These are phyloP conservation scores for Hyppa rectilinea DNA, from an alignment of 2,888 invertebrate genomes.

Conservation along the genomic window DNA sequence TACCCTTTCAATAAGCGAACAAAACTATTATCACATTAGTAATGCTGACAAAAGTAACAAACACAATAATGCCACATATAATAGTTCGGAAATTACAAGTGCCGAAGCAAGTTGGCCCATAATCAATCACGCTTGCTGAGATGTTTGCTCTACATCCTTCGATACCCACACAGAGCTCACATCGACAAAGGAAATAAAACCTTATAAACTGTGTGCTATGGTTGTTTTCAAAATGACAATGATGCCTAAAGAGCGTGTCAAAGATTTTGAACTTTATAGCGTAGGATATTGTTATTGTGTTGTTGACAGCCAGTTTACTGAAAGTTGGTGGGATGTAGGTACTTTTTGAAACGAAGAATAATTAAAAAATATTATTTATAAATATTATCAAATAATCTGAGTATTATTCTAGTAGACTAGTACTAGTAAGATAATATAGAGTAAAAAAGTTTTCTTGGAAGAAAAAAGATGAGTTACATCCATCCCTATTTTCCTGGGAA, in stretches of 20 bases:
- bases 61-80: constrained; percentile 67
- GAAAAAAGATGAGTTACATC: background rate
- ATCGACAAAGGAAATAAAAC: constrained; percentile 47
- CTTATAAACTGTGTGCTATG: constrained; percentile 7
- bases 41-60: constrained; percentile 65
- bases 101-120: constrained; percentile 67
- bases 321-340: background rate
- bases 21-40: constrained; percentile 43
- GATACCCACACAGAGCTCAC: constrained; percentile 6
- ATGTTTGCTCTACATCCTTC: constrained; percentile 59
- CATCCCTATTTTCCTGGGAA: background rate
- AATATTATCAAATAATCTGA: no score
- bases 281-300: constrained; percentile 45
- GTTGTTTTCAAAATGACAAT: constrained; percentile 10
- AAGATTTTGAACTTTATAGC: constrained; percentile 63
- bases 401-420: no score
- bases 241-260: constrained; percentile 31
- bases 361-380: no score
- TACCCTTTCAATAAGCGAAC: constrained; percentile 29
- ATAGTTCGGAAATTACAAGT: constrained; percentile 74
- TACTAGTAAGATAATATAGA: no score
- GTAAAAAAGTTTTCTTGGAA: no score
- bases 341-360: constrained; percentile 7
- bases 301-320: constrained; percentile 44
- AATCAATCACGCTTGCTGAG: constrained; percentile 69